Evolutionary conservation across 2,797 vertebrate genomes (phyloP).

Genomic region (Todus mexicanus): DNA sequence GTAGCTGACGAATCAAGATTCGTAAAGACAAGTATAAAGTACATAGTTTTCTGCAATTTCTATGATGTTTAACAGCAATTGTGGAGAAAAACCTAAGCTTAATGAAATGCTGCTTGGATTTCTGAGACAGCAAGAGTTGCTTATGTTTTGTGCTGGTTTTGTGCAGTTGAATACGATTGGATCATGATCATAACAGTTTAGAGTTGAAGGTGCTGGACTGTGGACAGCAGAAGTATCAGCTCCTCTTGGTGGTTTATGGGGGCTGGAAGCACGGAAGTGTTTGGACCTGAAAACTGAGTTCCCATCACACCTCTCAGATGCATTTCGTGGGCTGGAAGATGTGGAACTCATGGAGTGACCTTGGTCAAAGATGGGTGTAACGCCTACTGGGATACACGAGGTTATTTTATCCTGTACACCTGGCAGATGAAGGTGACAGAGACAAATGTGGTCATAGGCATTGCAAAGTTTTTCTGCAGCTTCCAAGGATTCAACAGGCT

Average conservation of each 20-base stretch:
- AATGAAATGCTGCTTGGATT: background rate
- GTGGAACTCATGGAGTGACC: background rate
- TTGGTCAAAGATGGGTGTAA: background rate
- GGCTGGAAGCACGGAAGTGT: background rate
- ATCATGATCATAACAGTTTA: background rate
- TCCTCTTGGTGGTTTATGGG: background rate
- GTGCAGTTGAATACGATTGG: background rate
- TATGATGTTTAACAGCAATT: background rate
- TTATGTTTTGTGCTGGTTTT: background rate
- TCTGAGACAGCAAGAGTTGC: background rate
- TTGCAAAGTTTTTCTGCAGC: background rate
- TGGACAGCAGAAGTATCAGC: background rate
- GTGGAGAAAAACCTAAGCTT: background rate
- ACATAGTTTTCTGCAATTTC: background rate
- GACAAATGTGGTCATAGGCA: background rate
- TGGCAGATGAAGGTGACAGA: background rate
- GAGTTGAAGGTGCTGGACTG: background rate
- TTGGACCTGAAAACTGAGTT: background rate
- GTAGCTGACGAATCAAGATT: background rate
- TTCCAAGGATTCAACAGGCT: background rate
- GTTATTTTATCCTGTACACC: background rate
- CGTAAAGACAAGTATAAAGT: background rate
- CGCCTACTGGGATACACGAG: background rate
- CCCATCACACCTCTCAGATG: background rate
- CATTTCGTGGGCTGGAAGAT: background rate